Base-by-base conservation (phyloP, 1,140 invertebrate genomes). In the Drosophila persimilis region DNA sequence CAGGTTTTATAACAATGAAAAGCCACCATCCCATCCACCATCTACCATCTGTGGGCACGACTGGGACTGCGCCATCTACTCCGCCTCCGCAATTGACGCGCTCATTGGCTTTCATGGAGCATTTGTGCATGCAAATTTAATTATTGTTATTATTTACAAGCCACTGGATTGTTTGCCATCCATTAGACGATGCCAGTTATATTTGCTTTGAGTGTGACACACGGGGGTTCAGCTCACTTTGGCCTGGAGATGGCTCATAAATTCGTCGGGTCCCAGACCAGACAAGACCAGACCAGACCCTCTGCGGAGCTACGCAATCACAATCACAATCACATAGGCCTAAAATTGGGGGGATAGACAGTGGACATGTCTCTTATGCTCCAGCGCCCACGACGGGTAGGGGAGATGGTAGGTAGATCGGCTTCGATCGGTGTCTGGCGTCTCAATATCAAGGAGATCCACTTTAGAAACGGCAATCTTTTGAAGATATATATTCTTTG, bases 61-160 rank as follows among this genome's bases (percentile, higher is more conserved):
- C 70, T 61, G 50, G 15, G 52, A 73, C 72, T 75, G 52, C 65
- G 81, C 70, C 73, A 81, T 86, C 61, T 51, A 64, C 43, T 75
- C 63, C 63, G 63, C 54, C 72, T 54, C 52, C 35, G 44, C 75
- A 54, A 67, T 60, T 76, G 73, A 76, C 56, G 72, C 73, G 72
- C 73, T 69, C 73, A 73, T 77, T 75, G 58, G 58, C 39, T 75
- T 67, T 67, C 55, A 58, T 71, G 60, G 53, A 74, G 77, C 81
- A 81, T 78, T 85, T 81, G 81, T 62, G 81, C 74, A 85, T 85
- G 83, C 84, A 71, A 88, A 81, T 88, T 77, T 85, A 85, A 85
- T 85, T 85, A 85, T 81, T 85, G 70, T 85, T 81, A 85, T 85
- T 85, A 88, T 85, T 85, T 86, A 75, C 77, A 74, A 71, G 73